phyloP scores from a whole-genome alignment of 1,140 invertebrate genomes.

The Octopus sinensis region DNA sequence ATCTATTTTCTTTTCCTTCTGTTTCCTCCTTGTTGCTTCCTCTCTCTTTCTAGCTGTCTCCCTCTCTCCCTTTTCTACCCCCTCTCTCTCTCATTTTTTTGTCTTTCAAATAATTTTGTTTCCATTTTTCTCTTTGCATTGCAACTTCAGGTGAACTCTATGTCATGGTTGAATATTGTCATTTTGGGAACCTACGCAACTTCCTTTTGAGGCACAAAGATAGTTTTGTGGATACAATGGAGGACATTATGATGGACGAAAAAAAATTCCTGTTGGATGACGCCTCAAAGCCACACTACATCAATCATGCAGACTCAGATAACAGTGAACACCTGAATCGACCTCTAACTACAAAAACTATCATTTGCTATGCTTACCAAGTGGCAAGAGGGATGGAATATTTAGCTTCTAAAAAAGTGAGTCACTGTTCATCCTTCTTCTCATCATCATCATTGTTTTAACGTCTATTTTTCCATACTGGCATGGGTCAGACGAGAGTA shows the following conservation, averaged over 20 bases:
- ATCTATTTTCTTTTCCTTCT: not conserved
- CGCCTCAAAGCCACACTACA: constrained; percentile 39
- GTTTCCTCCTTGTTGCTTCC: not conserved
- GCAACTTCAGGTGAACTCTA: constrained; percentile 70
- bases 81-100: not conserved
- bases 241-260: constrained; percentile 63
- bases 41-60: not conserved
- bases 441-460: not conserved
- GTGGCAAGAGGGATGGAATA: constrained; percentile 97
- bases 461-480: too few species aligned
- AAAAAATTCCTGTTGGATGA: constrained; percentile 26
- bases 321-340: constrained; percentile 39
- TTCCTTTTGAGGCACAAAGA: constrained; percentile 66
- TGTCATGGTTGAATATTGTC: constrained; percentile 96
- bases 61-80: not conserved
- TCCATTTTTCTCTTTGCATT: constrained; percentile 6
- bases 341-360: constrained; percentile 80
- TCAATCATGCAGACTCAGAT: constrained; percentile 42
- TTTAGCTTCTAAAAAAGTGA: constrained; percentile 82
- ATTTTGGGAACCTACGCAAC: constrained; percentile 90
- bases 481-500: too few species aligned
- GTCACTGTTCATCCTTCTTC: not conserved
- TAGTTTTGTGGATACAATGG: constrained; percentile 49
- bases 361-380: constrained; percentile 94
- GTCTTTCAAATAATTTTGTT: not conserved